A percentile compares a stretch with the other conserved stretches of the same genome.
These are phyloP conservation scores for Heliothis peltigera DNA, from an alignment of 2,888 invertebrate species.

Conservation along the genomic window DNA sequence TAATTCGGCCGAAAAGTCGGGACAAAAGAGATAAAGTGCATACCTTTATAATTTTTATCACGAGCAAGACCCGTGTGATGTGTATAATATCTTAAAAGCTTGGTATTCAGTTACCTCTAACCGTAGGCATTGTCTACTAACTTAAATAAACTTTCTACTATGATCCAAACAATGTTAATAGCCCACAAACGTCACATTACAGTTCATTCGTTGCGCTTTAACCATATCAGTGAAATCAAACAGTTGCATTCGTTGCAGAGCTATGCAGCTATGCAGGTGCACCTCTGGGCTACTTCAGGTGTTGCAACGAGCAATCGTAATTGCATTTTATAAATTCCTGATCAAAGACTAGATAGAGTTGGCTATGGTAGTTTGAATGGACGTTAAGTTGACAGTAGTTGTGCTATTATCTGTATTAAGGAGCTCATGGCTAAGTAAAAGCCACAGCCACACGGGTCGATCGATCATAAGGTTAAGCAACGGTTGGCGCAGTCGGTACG, in stretches of 20 bases:
- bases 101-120: not conserved
- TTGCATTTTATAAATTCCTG: slow-evolving; percentile 18
- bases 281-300: slow-evolving; percentile 12
- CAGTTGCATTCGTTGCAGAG: slow-evolving; percentile 4
- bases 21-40: no score
- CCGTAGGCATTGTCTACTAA: not conserved
- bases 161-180: not conserved
- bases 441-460: no score
- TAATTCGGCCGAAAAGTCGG: no score
- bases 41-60: no score
- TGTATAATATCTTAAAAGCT: no score
- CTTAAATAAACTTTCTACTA: not conserved
- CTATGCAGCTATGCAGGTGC: slow-evolving; percentile 36
- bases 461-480: no score
- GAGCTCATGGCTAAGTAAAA: no score
- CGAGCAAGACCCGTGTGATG: no score
- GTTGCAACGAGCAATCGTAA: slow-evolving; percentile 11
- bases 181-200: slow-evolving; percentile 3
- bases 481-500: no score
- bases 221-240: slow-evolving; percentile 23
- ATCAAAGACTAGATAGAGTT: slow-evolving; percentile 21
- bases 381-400: no score
- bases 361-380: no score
- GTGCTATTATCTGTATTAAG: no score
- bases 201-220: not conserved